phyloP scores from a whole-genome alignment of 2,888 invertebrate genomes.

The Operophtera brumata region DNA sequence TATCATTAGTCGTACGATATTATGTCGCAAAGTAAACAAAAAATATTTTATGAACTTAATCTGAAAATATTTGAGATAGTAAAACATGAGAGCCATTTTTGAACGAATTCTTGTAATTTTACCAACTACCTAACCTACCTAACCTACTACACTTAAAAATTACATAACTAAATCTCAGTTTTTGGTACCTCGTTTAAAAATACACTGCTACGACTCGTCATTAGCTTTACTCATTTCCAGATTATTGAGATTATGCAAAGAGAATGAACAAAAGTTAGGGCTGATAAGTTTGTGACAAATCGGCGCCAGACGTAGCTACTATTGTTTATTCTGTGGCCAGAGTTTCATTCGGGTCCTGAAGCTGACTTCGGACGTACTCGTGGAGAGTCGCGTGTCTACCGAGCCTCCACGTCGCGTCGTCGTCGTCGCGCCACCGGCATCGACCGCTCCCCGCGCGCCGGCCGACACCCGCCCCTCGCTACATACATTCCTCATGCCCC shows the following conservation, averaged over 20 bases:
- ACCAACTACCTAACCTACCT: too few species aligned
- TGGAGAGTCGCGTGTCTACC: slow-evolving; percentile 72
- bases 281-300: neutral
- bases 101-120: too few species aligned
- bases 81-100: too few species aligned
- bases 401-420: slow-evolving; percentile 80
- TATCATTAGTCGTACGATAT: neutral
- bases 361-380: slow-evolving; percentile 54
- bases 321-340: neutral
- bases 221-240: too few species aligned
- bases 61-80: too few species aligned
- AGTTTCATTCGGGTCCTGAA: slow-evolving; percentile 23
- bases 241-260: too few species aligned
- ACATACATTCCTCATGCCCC: slow-evolving; percentile 55
- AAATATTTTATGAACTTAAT: too few species aligned
- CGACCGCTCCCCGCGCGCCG: slow-evolving; percentile 48
- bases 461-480: slow-evolving; percentile 38
- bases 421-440: slow-evolving; percentile 73
- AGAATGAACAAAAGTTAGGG: too few species aligned
- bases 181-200: too few species aligned
- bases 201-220: too few species aligned
- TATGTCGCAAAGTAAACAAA: neutral
- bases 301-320: neutral
- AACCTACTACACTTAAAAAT: too few species aligned
- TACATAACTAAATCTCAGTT: too few species aligned